Percentiles rank a stretch among this genome's conserved stretches.
Evolutionary conservation across 2,888 invertebrate genomes (phyloP).

Genomic region (Leptura quadrifasciata): DNA sequence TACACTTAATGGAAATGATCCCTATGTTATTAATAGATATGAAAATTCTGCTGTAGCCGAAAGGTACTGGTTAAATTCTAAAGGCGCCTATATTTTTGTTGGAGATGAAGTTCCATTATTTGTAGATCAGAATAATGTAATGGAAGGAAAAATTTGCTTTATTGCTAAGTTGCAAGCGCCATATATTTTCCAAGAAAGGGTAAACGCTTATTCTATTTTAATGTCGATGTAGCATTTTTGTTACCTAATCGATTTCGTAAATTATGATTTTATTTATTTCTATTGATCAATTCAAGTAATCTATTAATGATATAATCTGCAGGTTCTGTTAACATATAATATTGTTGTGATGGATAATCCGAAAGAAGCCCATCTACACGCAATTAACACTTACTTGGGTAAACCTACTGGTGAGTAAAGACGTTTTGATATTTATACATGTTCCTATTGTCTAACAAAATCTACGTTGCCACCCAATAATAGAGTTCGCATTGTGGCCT

Average conservation of each 20-base stretch:
- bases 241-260: not conserved
- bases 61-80: conserved; percentile 84
- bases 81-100: conserved; percentile 81
- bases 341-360: conserved; percentile 79
- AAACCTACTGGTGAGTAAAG: conserved; percentile 75
- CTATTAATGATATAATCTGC: conserved; percentile 26
- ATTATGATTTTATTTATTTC: not conserved
- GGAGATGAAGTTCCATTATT: conserved; percentile 81
- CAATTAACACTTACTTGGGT: conserved; percentile 78
- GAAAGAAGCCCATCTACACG: conserved; percentile 79
- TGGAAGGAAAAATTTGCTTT: conserved; percentile 77
- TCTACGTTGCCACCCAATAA: too few relatives aligned
- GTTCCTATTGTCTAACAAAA: too few relatives aligned
- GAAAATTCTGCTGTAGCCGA: conserved; percentile 78
- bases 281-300: too few relatives aligned
- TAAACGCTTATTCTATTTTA: conserved; percentile 37
- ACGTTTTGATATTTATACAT: not conserved
- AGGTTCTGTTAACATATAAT: conserved; percentile 76
- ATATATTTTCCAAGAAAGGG: conserved; percentile 71
- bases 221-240: not conserved
- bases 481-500: too few relatives aligned
- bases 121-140: conserved; percentile 80
- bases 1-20: conserved; percentile 72
- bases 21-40: conserved; percentile 77
- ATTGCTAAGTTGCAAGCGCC: conserved; percentile 77